Evolutionary conservation across 1,140 invertebrate species (phyloP).

Genomic region (Trichonephila clavipes): DNA sequence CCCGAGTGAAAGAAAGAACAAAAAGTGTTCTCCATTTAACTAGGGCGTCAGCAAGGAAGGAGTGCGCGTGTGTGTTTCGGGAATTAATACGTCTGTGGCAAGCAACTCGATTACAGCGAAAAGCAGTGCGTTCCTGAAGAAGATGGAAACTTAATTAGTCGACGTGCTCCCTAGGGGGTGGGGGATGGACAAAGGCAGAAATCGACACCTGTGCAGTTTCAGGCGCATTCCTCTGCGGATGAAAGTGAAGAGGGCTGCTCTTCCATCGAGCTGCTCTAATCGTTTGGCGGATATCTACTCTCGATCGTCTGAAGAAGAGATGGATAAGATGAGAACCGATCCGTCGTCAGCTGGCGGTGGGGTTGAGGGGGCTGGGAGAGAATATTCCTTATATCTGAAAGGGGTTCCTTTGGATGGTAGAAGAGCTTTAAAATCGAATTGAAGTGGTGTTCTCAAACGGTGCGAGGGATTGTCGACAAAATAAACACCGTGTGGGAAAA

Average conservation of each 20-base stretch:
- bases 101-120: constrained; percentile 6
- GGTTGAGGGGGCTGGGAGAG: background rate
- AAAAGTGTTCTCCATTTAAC: background rate
- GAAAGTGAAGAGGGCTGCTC: background rate
- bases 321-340: constrained; percentile 9
- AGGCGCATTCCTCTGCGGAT: background rate
- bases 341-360: background rate
- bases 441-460: background rate
- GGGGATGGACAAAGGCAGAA: background rate
- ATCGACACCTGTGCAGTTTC: constrained; percentile 37
- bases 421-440: background rate
- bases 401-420: background rate
- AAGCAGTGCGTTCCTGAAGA: background rate
- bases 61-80: background rate
- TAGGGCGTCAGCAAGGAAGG: background rate
- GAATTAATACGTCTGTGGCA: background rate
- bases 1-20: background rate
- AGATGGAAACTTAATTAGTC: constrained; percentile 33
- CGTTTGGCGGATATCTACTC: constrained; percentile 11
- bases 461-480: no score
- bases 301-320: background rate
- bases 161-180: background rate
- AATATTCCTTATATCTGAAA: background rate
- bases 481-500: no score
- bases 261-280: background rate